phyloP scores from a whole-genome alignment of 2,797 vertebrate species.

The Smutsia gigantea region DNA sequence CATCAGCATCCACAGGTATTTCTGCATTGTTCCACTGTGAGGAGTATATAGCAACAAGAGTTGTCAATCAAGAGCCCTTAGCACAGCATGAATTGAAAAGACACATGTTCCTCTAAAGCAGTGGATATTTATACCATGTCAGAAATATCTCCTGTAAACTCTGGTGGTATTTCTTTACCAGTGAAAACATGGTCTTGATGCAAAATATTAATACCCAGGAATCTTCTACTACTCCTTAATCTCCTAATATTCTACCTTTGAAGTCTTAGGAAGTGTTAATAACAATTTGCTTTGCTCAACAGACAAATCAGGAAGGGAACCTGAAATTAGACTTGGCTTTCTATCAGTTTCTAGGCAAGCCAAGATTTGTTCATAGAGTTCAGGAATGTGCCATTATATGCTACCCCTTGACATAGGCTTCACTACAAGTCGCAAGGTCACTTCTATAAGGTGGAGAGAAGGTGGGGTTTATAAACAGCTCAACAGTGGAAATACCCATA shows the following conservation, averaged over 20 bases:
- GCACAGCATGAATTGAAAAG: neutral
- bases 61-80: conserved; percentile 32
- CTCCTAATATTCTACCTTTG: neutral
- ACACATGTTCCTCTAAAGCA: conserved; percentile 9
- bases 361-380: neutral
- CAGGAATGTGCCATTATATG: neutral
- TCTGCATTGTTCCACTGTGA: neutral
- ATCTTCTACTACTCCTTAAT: conserved; percentile 5
- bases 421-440: neutral
- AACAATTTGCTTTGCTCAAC: neutral
- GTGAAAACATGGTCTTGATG: conserved; percentile 10
- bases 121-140: neutral
- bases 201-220: neutral
- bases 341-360: neutral
- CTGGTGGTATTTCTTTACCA: neutral
- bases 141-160: neutral
- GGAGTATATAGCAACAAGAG: neutral
- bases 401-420: neutral
- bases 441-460: neutral
- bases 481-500: neutral
- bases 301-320: neutral
- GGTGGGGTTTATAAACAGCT: neutral
- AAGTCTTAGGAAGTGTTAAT: neutral
- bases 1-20: neutral
- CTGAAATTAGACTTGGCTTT: neutral